Base-by-base conservation (phyloP, 2,113 vertebrate species). In the Theropithecus gelada region DNA sequence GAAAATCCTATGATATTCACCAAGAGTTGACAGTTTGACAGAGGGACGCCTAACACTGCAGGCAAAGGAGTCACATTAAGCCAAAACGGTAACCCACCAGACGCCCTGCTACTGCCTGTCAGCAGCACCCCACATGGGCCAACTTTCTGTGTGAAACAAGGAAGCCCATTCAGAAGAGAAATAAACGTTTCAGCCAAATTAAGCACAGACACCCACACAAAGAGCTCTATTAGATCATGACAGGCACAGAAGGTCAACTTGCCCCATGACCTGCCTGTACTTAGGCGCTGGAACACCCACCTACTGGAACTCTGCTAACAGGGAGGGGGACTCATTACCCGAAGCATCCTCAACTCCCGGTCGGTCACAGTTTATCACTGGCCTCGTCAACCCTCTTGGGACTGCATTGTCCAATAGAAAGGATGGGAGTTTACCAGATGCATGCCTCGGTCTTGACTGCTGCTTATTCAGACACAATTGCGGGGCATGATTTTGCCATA, bases 291-390 rank as follows among this genome's bases (percentile, higher is more conserved):
- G 78, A 20, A 84, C 86, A 45, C 0, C 20, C 17, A 23, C 86
- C 55, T 8, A 5, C 17, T 1, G 6, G 72, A 68, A 40, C 72
- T 91, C 18, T 6, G 35, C 81, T 57, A 3, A 0, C 0, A 16
- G 66, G 1, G 10, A 52, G 64, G 55, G 75, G 6, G 66, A 7
- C 23, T 8, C 48, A n/a, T 35, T 5, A n/a, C 11, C 30, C 14
- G 2, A 14, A 57, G 40, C 2, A 83, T 16, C 52, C 61, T 50
- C 30, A 43, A 32, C 3, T 25, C 38, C 72, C 0, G 8, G 43
- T 0, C 0, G 10, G 45, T 7, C 17, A 3, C 0, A 5, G 2
- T 1, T 3, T 17, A 45, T 35, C 45, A 30, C 27, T n/a, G 1
- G n/a, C 88, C 88, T 45, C 32, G 72, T 13, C 68, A 52, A 35